Evolutionary conservation across 2,797 vertebrate species (phyloP).

Genomic region (Arnoldichthys spilopterus): DNA sequence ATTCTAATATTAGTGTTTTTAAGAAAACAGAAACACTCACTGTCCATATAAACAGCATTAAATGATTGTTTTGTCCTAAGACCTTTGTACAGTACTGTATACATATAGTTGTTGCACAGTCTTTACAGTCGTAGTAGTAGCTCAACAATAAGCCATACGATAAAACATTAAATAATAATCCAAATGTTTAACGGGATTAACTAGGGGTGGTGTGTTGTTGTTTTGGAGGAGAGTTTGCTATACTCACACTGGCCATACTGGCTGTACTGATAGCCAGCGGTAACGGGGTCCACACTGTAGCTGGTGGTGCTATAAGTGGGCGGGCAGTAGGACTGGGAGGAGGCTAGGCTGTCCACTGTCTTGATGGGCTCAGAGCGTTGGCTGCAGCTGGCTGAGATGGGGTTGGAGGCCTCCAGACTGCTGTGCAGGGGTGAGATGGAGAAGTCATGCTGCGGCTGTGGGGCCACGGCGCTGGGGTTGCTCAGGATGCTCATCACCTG

Average conservation of each 20-base stretch:
- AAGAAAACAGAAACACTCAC: too few relatives aligned
- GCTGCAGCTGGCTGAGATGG: slow-evolving; percentile 92
- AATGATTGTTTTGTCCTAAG: too few relatives aligned
- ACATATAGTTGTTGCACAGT: too few relatives aligned
- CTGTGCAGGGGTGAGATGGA: slow-evolving; percentile 93
- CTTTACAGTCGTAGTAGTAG: too few relatives aligned
- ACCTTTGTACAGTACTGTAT: too few relatives aligned
- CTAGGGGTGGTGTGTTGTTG: too few relatives aligned
- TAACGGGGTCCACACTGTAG: slow-evolving; percentile 93
- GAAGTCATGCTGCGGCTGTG: slow-evolving; percentile 92
- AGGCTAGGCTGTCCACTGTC: slow-evolving; percentile 88
- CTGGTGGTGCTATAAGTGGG: slow-evolving; percentile 93
- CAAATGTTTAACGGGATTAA: too few relatives aligned
- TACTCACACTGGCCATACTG: slow-evolving; percentile 96
- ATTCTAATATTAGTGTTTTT: too few relatives aligned
- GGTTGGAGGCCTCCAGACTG: slow-evolving; percentile 86
- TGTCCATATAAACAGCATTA: too few relatives aligned
- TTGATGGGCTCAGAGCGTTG: slow-evolving; percentile 90
- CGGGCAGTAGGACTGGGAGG: slow-evolving; percentile 94
- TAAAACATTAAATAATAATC: too few relatives aligned
- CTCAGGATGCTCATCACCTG: slow-evolving; percentile 98
- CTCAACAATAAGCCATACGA: too few relatives aligned
- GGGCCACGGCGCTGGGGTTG: slow-evolving; percentile 86
- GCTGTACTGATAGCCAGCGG: slow-evolving; percentile 92
- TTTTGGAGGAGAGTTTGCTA: background rate